phyloP scores from a whole-genome alignment of 2,797 vertebrate species.

The Siniperca undulata region DNA sequence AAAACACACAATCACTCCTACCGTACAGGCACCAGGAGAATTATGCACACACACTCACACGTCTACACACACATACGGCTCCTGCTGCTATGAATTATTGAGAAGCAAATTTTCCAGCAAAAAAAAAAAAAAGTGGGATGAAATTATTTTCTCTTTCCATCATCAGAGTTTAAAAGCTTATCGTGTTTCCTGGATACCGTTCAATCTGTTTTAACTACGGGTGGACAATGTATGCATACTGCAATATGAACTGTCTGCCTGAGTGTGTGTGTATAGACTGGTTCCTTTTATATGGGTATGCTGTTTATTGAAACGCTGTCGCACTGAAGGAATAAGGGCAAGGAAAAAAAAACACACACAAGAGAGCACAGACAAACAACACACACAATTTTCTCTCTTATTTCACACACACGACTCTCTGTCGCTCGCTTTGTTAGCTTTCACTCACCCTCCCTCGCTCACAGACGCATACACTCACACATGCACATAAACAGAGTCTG shows the following conservation, averaged over 20 bases:
- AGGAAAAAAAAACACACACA: constrained; percentile 52
- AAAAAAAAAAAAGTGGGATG: constrained; percentile 30
- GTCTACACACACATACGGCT: constrained; percentile 1
- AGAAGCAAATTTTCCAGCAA: constrained; percentile 37
- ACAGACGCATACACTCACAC: constrained; percentile 23
- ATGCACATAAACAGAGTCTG: constrained; percentile 62
- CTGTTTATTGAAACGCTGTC: constrained; percentile 83
- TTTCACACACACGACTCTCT: constrained; percentile 55
- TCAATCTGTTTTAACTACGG: constrained; percentile 76
- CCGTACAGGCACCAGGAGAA: constrained; percentile 26
- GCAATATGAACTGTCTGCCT: constrained; percentile 58
- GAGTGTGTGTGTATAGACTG: constrained; percentile 52
- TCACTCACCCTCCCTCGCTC: constrained; percentile 27
- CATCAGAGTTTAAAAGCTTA: constrained; percentile 76
- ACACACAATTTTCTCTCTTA: constrained; percentile 69
- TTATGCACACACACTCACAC: background rate
- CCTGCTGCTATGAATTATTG: constrained; percentile 32
- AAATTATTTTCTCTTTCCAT: constrained; percentile 73
- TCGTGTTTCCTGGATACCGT: constrained; percentile 77
- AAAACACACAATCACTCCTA: constrained; percentile 52
- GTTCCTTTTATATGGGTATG: constrained; percentile 65
- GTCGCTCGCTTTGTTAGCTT: constrained; percentile 29
- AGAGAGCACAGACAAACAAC: constrained; percentile 63
- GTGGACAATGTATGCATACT: constrained; percentile 66
- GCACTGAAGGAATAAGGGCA: constrained; percentile 78